Conservation (phyloP, 1,140 invertebrate species). For the Dendroctonus valens region DNA sequence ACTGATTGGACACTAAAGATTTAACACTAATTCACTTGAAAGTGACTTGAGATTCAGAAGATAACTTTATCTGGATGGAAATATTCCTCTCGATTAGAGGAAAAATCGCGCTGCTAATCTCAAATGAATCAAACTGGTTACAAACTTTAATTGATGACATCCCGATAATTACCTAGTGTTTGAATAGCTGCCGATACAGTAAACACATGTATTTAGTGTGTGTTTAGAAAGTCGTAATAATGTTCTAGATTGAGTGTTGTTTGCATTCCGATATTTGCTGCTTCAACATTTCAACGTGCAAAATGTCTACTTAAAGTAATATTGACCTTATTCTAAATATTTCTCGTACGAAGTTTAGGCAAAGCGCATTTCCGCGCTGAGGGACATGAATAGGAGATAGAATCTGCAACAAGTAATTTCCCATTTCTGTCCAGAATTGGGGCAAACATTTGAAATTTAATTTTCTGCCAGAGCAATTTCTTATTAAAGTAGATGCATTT, state of each 20-base stretch:
- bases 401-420: conserved; percentile 3
- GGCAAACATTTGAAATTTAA: conserved; percentile 6
- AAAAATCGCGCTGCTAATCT: too few relatives aligned
- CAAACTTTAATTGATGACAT: too few relatives aligned
- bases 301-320: background rate
- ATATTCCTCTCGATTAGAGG: too few relatives aligned
- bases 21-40: too few relatives aligned
- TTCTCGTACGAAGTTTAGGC: background rate
- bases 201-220: too few relatives aligned
- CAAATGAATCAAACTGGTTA: too few relatives aligned
- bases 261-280: background rate
- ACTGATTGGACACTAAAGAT: too few relatives aligned
- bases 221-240: background rate
- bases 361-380: background rate
- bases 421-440: conserved; percentile 1
- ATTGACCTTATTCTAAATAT: background rate
- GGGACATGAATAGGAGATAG: background rate
- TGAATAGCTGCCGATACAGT: too few relatives aligned
- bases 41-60: too few relatives aligned
- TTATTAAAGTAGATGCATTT: conserved; percentile 3
- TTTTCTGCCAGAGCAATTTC: conserved; percentile 11
- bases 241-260: background rate
- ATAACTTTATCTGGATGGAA: too few relatives aligned
- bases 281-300: background rate
- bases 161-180: too few relatives aligned